Evolutionary conservation across 2,888 invertebrate species (phyloP).

Genomic region (Ectemnius continuus): DNA sequence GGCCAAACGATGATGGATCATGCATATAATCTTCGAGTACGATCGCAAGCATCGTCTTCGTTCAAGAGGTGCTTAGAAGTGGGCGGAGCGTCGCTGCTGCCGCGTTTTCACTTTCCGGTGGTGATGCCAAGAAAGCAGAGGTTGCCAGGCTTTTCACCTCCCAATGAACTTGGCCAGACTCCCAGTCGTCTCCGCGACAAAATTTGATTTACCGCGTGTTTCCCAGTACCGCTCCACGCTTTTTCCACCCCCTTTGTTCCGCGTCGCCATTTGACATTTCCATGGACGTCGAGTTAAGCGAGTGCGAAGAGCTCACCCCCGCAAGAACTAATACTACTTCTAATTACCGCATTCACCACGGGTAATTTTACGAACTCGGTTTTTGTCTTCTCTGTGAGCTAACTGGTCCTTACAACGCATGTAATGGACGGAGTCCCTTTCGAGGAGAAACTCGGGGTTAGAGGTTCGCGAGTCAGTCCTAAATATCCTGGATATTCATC

Average conservation of each 20-base stretch:
- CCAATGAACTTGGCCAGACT: too few relatives aligned
- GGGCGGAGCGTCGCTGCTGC: conserved; percentile 21
- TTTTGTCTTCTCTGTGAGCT: neutral
- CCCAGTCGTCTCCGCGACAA: too few relatives aligned
- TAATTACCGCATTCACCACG: too few relatives aligned
- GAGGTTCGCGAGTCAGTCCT: too few relatives aligned
- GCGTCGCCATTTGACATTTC: neutral
- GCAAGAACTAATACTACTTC: conserved; percentile 15
- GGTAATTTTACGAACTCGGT: neutral
- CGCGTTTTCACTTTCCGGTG: conserved; percentile 34
- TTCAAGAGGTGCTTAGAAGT: conserved; percentile 15
- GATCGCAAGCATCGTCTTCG: conserved; percentile 27
- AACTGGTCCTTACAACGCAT: too few relatives aligned
- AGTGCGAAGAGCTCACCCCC: neutral
- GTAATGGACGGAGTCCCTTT: too few relatives aligned
- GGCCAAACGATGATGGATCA: conserved; percentile 47
- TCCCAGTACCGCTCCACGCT: too few relatives aligned
- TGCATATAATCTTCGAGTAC: conserved; percentile 35
- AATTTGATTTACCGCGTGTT: too few relatives aligned
- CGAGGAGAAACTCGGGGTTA: too few relatives aligned
- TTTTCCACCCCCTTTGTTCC: neutral
- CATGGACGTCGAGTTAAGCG: too few relatives aligned
- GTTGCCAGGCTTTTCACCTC: too few relatives aligned
- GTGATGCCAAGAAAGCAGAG: conserved; percentile 18
- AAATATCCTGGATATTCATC: conserved; percentile 29